Percentiles rank a stretch among this genome's conserved stretches.
phyloP scores from a whole-genome alignment of 2,888 invertebrate species.

The Chrysina gloriosa region DNA sequence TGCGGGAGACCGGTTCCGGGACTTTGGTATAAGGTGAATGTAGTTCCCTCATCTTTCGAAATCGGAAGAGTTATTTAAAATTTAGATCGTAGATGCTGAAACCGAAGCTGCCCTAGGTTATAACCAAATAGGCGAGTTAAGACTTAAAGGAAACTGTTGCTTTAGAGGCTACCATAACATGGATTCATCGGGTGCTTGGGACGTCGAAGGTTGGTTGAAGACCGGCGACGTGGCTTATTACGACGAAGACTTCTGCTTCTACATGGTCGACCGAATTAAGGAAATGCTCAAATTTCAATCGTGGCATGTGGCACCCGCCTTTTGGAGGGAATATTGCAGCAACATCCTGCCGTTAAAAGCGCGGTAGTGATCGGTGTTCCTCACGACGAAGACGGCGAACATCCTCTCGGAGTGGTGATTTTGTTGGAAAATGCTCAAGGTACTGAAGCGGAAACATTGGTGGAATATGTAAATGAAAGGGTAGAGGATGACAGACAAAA shows the following conservation, averaged over 20 bases:
- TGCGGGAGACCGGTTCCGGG: constrained; percentile 55
- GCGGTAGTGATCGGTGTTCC: constrained; percentile 84
- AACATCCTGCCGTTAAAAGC: constrained; percentile 67
- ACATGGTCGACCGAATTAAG: constrained; percentile 67
- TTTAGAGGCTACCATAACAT: constrained; percentile 65
- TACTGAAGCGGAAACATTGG: constrained; percentile 65
- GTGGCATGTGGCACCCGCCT: constrained; percentile 64
- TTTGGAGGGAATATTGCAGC: constrained; percentile 56
- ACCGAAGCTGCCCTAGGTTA: constrained; percentile 65
- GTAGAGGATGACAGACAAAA: constrained; percentile 47
- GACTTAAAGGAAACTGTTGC: constrained; percentile 61
- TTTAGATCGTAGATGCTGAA: constrained; percentile 65
- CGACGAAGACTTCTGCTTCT: constrained; percentile 67
- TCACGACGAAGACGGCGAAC: constrained; percentile 76
- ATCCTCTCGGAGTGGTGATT: constrained; percentile 77
- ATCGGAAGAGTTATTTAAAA: constrained; percentile 42
- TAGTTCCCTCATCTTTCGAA: not conserved
- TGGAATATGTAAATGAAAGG: constrained; percentile 45
- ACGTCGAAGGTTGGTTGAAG: constrained; percentile 66
- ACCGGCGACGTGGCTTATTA: constrained; percentile 69
- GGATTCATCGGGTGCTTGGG: constrained; percentile 62
- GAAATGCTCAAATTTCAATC: constrained; percentile 67
- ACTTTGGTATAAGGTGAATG: constrained; percentile 55
- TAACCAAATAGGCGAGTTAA: constrained; percentile 67
- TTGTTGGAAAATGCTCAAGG: constrained; percentile 63